Evolutionary conservation across 2,888 invertebrate species (phyloP).

Genomic region (Cantharis lateralis): DNA sequence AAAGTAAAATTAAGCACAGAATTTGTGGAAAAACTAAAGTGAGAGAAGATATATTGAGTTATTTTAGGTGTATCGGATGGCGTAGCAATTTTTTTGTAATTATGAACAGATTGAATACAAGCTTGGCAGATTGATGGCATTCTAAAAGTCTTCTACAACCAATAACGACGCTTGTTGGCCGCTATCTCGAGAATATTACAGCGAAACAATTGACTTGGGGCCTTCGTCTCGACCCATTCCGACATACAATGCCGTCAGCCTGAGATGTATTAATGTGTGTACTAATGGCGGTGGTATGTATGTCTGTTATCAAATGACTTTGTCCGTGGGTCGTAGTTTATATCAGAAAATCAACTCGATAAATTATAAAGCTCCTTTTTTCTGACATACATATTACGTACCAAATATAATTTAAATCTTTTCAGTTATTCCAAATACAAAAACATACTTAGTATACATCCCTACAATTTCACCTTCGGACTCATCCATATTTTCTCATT

Average conservation of each 20-base stretch:
- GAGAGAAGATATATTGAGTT: constrained; percentile 37
- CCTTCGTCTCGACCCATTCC: constrained; percentile 26
- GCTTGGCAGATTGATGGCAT: constrained; percentile 42
- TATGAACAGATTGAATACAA: constrained; percentile 44
- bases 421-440: constrained; percentile 6
- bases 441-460: no score
- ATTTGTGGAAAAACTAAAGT: constrained; percentile 17
- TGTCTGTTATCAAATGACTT: constrained; percentile 28
- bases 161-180: constrained; percentile 38
- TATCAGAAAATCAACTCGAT: constrained; percentile 32
- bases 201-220: constrained; percentile 28
- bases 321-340: constrained; percentile 16
- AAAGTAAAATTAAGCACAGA: background rate
- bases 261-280: constrained; percentile 31
- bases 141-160: constrained; percentile 46
- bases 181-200: constrained; percentile 27
- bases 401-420: background rate
- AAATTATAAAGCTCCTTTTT: constrained; percentile 22
- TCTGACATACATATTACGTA: constrained; percentile 2
- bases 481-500: constrained; percentile 6
- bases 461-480: no score
- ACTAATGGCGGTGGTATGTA: constrained; percentile 28
- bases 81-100: constrained; percentile 43
- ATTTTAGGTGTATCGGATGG: constrained; percentile 38
- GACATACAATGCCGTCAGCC: constrained; percentile 29